Evolutionary conservation across 2,113 vertebrate genomes (phyloP).

Genomic region (Psephotus haematonotus): DNA sequence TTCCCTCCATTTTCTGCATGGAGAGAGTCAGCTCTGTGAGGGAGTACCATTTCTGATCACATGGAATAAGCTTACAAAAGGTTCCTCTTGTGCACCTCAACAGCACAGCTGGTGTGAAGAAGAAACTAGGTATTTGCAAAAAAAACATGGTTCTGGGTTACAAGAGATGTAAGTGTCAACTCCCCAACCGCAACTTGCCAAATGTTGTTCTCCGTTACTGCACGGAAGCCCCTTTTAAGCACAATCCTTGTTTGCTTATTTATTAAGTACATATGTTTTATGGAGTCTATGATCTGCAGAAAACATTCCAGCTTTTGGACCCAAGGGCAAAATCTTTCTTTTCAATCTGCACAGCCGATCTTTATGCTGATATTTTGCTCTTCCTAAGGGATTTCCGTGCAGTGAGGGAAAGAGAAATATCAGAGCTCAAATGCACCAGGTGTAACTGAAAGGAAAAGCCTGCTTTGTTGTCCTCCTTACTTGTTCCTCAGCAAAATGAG

Average conservation of each 20-base stretch:
- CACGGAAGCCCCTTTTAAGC: background rate
- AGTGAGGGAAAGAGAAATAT: background rate
- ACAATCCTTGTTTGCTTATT: constrained; percentile 53
- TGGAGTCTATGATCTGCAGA: constrained; percentile 25
- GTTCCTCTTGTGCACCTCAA: background rate
- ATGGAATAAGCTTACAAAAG: background rate
- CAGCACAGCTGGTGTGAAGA: background rate
- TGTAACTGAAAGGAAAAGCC: constrained; percentile 8
- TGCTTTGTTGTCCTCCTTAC: background rate
- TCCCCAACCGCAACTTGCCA: background rate
- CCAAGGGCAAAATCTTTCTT: constrained; percentile 58
- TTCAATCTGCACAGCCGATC: background rate
- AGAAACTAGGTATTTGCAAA: background rate
- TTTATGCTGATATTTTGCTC: constrained; percentile 28
- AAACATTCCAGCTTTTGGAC: constrained; percentile 48
- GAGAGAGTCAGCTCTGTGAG: background rate
- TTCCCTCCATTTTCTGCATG: background rate
- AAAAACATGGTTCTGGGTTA: background rate
- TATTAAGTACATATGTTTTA: constrained; percentile 63
- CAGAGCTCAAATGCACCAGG: constrained; percentile 10
- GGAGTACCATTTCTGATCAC: background rate
- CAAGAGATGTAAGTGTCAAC: background rate
- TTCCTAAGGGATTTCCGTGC: constrained; percentile 21
- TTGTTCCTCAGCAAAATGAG: background rate
- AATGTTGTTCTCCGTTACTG: background rate